These are phyloP conservation scores for Rhogogaster chlorosoma DNA, from an alignment of 2,888 invertebrate species.

Conservation along the genomic window DNA sequence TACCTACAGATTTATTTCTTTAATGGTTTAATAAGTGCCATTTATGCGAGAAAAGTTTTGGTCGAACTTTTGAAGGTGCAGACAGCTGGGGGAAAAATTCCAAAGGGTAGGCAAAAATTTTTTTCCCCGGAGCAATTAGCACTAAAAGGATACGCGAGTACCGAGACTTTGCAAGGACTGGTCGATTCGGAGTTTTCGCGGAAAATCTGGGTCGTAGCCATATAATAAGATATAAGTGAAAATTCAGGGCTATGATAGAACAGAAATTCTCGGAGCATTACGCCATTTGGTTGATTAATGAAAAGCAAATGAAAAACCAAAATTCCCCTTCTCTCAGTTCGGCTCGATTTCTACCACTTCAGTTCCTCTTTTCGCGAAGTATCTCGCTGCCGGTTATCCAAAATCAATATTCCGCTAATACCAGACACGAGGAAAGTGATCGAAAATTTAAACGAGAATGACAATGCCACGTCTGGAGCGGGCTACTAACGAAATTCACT, in stretches of 20 bases:
- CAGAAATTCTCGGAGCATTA: neutral
- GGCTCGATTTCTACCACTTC: neutral
- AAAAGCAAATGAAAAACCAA: neutral
- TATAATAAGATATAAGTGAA: neutral
- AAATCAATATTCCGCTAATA: neutral
- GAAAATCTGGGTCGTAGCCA: neutral
- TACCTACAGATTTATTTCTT: neutral
- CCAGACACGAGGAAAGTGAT: neutral
- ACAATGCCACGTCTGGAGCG: neutral
- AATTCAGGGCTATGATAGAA: neutral
- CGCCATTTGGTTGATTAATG: neutral
- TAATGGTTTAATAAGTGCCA: slow-evolving; percentile 3
- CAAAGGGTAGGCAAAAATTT: neutral
- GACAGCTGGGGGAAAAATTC: neutral
- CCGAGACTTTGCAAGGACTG: slow-evolving; percentile 6
- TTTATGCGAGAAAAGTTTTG: slow-evolving; percentile 6
- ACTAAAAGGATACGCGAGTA: slow-evolving; percentile 33
- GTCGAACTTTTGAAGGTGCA: neutral
- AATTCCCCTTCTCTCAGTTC: neutral
- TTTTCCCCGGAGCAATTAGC: slow-evolving; percentile 17
- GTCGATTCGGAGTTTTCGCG: neutral
- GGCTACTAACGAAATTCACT: slow-evolving; percentile 23
- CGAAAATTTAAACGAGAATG: neutral
- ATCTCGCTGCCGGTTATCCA: too few relatives aligned
- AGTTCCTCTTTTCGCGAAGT: neutral